These are phyloP conservation scores for Pseudomyrmex gracilis DNA, from an alignment of 1,140 invertebrate species.

Conservation along the genomic window DNA sequence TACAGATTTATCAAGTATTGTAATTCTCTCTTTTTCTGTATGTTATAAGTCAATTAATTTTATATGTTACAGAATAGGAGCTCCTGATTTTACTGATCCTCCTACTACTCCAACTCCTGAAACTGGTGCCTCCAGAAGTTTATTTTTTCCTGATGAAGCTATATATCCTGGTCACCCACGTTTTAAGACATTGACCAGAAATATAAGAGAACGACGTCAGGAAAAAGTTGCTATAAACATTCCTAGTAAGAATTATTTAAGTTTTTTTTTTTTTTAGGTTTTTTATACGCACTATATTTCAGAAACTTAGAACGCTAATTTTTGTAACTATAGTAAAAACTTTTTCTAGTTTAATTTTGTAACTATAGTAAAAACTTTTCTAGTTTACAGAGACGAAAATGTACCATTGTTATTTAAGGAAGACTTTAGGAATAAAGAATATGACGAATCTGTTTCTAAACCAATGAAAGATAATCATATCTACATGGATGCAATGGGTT, in stretches of 20 bases:
- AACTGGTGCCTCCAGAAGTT: constrained; percentile 92
- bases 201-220: constrained; percentile 95
- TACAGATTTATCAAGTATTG: too few species aligned
- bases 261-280: not conserved
- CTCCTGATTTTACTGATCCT: constrained; percentile 95
- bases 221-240: constrained; percentile 99
- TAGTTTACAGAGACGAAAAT: constrained; percentile 96
- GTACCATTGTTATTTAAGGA: constrained; percentile 91
- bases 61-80: constrained; percentile 91
- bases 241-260: constrained; percentile 89
- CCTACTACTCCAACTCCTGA: constrained; percentile 89
- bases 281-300: not conserved
- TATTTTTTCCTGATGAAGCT: constrained; percentile 98
- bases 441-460: constrained; percentile 89
- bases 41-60: not conserved
- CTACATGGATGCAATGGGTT: constrained; percentile 99
- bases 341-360: constrained; percentile 90
- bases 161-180: constrained; percentile 97
- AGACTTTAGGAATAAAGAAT: constrained; percentile 88
- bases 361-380: constrained; percentile 71
- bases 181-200: constrained; percentile 97
- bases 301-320: constrained; percentile 30
- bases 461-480: constrained; percentile 94
- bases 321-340: constrained; percentile 52
- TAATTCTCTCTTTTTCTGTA: too few species aligned